Evolutionary conservation across 2,888 invertebrate species (phyloP), one percentile per base, ranked within the genome.

Genomic region (Lycocerus yunnanus): DNA sequence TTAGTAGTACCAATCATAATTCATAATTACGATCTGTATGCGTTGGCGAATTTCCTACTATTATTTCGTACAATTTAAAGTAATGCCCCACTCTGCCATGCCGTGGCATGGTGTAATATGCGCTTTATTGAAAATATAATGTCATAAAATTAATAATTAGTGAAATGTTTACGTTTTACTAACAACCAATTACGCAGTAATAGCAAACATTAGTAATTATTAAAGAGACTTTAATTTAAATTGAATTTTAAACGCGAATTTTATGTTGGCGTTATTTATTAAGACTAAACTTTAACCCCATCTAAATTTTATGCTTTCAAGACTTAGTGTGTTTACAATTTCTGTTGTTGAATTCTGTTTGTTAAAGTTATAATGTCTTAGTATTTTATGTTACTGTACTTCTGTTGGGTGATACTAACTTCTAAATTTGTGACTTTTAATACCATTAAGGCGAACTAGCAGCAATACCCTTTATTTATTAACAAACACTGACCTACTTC

Each of bases 401-500:
- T 63, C 20, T 63, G 61, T n/a, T 63, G 43, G 43, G 43, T 63
- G 20, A 63, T 63, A 43, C 60, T 67, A 72, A 63, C 61, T 66
- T 71, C 24, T 66, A 71, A 68, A 74, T 71, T 74, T 74, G 71
- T 68, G 71, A 74, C 74, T 74, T 74, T 74, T 74, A 71, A 74
- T 71, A 71, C 71, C 74, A 74, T 74, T 74, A 74, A 43, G 68
- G 71, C 59, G 58, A 60, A 75, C 75, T 69, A 75, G 72, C 66
- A 66, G 68, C 73, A 76, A 76, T 73, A 69, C 67, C 63, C 73
- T 68, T 73, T 71, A 73, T 76, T 76, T 76, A 76, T 74, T 71
- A 74, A 72, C 76, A 74, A 73, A 72, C 71, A 74, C 15, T 76
- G 71, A 58, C 72, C 75, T 71, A 75, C 67, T 75, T 73, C 9